These are phyloP conservation scores for Solea solea DNA, from an alignment of 2,113 vertebrate species.

Conservation along the genomic window DNA sequence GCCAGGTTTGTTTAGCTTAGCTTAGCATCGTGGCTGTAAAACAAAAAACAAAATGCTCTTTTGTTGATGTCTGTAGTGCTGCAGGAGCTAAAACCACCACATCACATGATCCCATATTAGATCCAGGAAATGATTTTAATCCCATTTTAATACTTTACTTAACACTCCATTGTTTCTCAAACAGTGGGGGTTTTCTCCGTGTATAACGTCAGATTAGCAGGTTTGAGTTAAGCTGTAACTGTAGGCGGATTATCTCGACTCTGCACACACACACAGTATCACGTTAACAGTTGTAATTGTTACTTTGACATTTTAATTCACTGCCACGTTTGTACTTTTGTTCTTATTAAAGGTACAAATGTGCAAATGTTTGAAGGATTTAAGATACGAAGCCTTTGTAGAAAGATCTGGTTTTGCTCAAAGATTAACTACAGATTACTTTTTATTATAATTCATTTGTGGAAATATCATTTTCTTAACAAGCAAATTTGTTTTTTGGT, in stretches of 20 bases:
- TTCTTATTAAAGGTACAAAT: no score
- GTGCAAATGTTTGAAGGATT: no score
- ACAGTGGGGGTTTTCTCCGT: background rate
- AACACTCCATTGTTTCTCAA: background rate
- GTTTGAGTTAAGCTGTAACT: background rate
- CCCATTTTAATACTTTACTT: background rate
- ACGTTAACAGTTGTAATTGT: no score
- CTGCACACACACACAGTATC: background rate
- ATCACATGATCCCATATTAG: background rate
- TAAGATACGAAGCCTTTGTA: no score
- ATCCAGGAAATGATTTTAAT: background rate
- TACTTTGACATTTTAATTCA: no score
- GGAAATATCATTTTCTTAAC: no score
- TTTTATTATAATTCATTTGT: no score
- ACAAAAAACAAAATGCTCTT: background rate
- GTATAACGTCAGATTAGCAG: background rate
- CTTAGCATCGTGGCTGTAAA: background rate
- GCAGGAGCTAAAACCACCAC: background rate
- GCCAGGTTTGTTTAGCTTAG: background rate
- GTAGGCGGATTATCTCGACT: background rate
- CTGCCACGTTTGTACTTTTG: no score
- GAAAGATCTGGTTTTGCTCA: no score
- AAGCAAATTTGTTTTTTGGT: no score
- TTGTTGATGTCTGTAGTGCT: background rate
- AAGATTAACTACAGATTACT: no score